A percentile compares a stretch with the other conserved stretches of the same genome.
These are phyloP conservation scores for Drosophila austrosaltans DNA, from an alignment of 2,888 invertebrate genomes.

Conservation along the genomic window DNA sequence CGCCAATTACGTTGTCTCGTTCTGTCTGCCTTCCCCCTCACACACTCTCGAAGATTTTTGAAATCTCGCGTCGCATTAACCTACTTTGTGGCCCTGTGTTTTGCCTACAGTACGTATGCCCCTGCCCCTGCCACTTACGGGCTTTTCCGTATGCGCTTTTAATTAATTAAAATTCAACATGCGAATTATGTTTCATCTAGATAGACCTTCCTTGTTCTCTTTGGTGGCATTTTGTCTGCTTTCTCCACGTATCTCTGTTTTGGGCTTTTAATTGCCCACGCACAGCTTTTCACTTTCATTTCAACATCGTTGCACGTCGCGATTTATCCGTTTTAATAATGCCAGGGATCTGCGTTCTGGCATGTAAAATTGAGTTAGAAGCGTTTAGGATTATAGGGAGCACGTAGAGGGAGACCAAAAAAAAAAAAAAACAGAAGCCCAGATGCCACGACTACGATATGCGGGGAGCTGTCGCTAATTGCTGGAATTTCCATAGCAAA, in stretches of 20 bases:
- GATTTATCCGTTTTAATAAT: slow-evolving; percentile 78
- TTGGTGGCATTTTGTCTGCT: slow-evolving; percentile 7
- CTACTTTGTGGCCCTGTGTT: slow-evolving; percentile 54
- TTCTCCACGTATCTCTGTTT: slow-evolving; percentile 26
- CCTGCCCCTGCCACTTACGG: slow-evolving; percentile 8
- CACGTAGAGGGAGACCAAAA: slow-evolving; percentile 21
- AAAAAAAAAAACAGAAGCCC: not conserved
- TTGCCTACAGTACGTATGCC: not conserved
- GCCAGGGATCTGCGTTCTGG: slow-evolving; percentile 38
- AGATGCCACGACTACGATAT: slow-evolving; percentile 40
- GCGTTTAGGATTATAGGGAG: slow-evolving; percentile 62
- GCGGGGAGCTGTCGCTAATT: slow-evolving; percentile 44
- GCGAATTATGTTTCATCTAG: slow-evolving; percentile 72
- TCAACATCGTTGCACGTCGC: slow-evolving; percentile 76
- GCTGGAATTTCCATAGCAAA: slow-evolving; percentile 45
- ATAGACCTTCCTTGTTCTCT: slow-evolving; percentile 15
- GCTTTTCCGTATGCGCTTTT: slow-evolving; percentile 47
- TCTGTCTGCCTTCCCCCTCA: slow-evolving; percentile 6
- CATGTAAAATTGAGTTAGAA: slow-evolving; percentile 66
- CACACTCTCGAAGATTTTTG: not conserved
- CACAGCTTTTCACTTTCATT: slow-evolving; percentile 76
- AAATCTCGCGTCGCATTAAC: slow-evolving; percentile 55
- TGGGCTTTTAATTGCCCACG: slow-evolving; percentile 73
- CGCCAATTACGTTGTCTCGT: slow-evolving; percentile 69
- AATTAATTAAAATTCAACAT: slow-evolving; percentile 79